phyloP scores from a whole-genome alignment of 2,113 vertebrate species.

The Spea multiplicata region DNA sequence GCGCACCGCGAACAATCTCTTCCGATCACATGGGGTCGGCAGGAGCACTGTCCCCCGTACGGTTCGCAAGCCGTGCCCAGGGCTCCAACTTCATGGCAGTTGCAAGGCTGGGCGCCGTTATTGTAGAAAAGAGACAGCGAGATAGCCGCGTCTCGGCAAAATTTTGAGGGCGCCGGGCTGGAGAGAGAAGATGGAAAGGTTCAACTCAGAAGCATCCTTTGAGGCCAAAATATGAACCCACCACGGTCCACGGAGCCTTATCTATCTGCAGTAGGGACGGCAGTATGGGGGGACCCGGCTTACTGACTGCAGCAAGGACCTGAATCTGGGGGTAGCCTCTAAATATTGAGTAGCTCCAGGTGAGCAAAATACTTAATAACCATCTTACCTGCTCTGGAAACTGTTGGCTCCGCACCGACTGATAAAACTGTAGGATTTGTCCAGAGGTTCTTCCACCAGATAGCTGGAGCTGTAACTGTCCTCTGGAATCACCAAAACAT shows the following conservation, averaged over 20 bases:
- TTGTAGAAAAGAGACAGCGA: constrained; percentile 94
- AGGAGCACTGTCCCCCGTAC: constrained; percentile 87
- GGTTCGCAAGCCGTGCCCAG: constrained; percentile 74
- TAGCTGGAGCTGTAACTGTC: constrained; percentile 77
- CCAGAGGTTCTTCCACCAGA: constrained; percentile 84
- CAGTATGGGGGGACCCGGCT: neutral
- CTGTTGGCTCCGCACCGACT: constrained; percentile 87
- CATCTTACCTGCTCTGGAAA: constrained; percentile 83
- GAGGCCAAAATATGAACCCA: neutral
- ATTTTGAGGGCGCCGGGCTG: constrained; percentile 75
- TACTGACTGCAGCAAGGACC: no score
- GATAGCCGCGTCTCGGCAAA: constrained; percentile 77
- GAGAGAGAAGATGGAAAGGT: fast-evolving
- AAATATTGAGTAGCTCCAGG: no score
- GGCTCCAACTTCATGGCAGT: constrained; percentile 84
- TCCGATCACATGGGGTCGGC: constrained; percentile 84
- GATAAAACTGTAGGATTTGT: constrained; percentile 96
- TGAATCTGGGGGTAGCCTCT: no score
- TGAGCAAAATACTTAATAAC: no score
- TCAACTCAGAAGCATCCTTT: neutral
- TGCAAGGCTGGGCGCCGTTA: constrained; percentile 82
- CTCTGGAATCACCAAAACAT: constrained; percentile 86
- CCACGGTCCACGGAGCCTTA: no score
- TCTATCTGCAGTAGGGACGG: neutral
- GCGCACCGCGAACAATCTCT: constrained; percentile 90